These are phyloP conservation scores for Cyprinus carpio DNA, from an alignment of 2,113 vertebrate species.

Conservation along the genomic window DNA sequence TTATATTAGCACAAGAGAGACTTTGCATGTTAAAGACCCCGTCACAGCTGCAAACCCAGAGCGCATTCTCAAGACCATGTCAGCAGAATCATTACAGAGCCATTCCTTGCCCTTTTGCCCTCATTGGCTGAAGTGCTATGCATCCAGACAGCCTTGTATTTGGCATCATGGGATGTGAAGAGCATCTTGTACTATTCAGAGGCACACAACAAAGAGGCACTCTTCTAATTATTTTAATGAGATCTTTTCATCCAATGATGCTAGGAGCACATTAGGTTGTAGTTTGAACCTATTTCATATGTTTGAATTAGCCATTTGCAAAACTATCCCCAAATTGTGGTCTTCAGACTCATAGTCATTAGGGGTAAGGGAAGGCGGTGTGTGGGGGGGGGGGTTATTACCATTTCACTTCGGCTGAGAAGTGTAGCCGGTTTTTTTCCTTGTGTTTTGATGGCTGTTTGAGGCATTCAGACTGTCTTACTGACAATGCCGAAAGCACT, in stretches of 20 bases:
- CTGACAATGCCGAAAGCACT: conserved; percentile 32
- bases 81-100: conserved; percentile 73
- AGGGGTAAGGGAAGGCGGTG: conserved; percentile 72
- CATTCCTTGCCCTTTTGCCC: conserved; percentile 76
- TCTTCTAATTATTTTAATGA: conserved; percentile 82
- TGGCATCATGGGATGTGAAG: conserved; percentile 73
- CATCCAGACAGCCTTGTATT: conserved; percentile 67
- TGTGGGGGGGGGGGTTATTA: conserved; percentile 50
- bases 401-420: conserved; percentile 17
- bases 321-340: conserved; percentile 70
- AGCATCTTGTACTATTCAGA: conserved; percentile 74
- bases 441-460: conserved; percentile 29
- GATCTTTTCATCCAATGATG: conserved; percentile 81
- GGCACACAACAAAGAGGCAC: conserved; percentile 80
- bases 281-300: conserved; percentile 80
- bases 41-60: conserved; percentile 65
- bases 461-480: conserved; percentile 20
- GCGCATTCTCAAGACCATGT: conserved; percentile 75
- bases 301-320: conserved; percentile 79
- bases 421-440: conserved; percentile 25
- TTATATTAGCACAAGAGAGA: conserved; percentile 61
- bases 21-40: conserved; percentile 61
- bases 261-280: conserved; percentile 79
- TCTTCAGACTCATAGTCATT: conserved; percentile 74
- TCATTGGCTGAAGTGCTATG: conserved; percentile 76